Percentiles rank a stretch among this genome's conserved stretches.
These are phyloP conservation scores for Cybosia mesomella DNA, from an alignment of 2,888 invertebrate species.

Conservation along the genomic window DNA sequence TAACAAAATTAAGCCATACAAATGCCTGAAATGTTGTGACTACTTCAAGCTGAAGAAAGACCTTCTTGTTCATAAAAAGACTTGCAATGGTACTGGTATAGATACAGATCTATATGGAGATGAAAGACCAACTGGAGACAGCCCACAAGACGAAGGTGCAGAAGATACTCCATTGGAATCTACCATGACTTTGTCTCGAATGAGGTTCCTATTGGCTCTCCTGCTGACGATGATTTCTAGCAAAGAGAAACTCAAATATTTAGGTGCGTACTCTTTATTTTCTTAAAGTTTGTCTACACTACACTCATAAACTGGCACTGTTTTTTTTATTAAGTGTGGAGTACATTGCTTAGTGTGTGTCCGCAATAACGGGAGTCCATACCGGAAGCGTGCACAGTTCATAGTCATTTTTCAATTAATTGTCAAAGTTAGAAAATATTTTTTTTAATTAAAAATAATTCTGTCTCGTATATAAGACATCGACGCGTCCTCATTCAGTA, in stretches of 20 bases:
- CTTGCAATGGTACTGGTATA: constrained; percentile 76
- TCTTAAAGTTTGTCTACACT: constrained; percentile 60
- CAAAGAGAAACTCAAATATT: constrained; percentile 91
- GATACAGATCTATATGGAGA: constrained; percentile 52
- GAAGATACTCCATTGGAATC: constrained; percentile 60
- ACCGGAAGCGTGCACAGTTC: constrained; percentile 54
- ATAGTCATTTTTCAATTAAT: constrained; percentile 53
- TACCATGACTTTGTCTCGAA: constrained; percentile 90
- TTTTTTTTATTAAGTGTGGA: constrained; percentile 70
- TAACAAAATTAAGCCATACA: constrained; percentile 92
- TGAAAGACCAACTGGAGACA: constrained; percentile 7
- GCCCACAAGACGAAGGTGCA: constrained; percentile 5
- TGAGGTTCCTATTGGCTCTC: constrained; percentile 93
- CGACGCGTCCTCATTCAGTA: constrained; percentile 69
- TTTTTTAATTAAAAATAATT: constrained; percentile 37
- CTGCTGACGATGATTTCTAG: constrained; percentile 94
- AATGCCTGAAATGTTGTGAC: constrained; percentile 90
- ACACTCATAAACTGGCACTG: constrained; percentile 69
- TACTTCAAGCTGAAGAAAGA: constrained; percentile 93
- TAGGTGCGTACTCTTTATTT: constrained; percentile 89
- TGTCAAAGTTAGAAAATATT: constrained; percentile 32
- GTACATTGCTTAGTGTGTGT: constrained; percentile 82
- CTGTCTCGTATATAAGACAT: constrained; percentile 72
- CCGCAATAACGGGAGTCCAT: constrained; percentile 74
- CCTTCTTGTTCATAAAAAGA: constrained; percentile 88